Percentiles rank a stretch among this genome's conserved stretches.
phyloP scores from a whole-genome alignment of 2,888 invertebrate genomes.

The Azorinus chamasolen region DNA sequence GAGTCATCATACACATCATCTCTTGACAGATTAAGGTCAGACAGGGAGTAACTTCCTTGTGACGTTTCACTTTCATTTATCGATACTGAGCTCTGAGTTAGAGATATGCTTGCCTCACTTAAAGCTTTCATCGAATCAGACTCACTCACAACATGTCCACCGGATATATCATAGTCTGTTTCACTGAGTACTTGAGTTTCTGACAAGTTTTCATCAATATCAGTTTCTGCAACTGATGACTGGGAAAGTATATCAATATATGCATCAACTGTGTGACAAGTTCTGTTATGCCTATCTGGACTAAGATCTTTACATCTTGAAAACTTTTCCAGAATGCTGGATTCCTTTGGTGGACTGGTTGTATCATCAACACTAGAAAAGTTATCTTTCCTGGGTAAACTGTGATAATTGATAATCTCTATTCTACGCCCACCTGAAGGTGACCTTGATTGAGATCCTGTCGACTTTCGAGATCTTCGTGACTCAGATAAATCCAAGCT shows the following conservation, averaged over 20 bases:
- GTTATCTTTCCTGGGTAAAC: slow-evolving; percentile 83
- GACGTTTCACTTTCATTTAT: slow-evolving; percentile 63
- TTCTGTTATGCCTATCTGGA: slow-evolving; percentile 8
- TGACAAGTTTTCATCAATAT: slow-evolving; percentile 48
- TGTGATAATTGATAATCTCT: slow-evolving; percentile 77
- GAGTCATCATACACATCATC: slow-evolving; percentile 54
- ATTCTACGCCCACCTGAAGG: slow-evolving; percentile 76
- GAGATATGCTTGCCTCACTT: slow-evolving; percentile 55
- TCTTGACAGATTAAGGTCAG: slow-evolving; percentile 54
- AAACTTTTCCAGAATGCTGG: slow-evolving; percentile 72
- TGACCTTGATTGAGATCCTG: slow-evolving; percentile 69
- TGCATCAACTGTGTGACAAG: slow-evolving; percentile 11
- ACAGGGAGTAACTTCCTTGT: slow-evolving; percentile 57
- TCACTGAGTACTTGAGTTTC: slow-evolving; percentile 45
- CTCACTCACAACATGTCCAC: slow-evolving; percentile 45
- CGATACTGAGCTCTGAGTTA: slow-evolving; percentile 57
- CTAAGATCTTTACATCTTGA: slow-evolving; percentile 33
- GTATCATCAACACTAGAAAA: slow-evolving; percentile 86
- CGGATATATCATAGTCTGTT: slow-evolving; percentile 41
- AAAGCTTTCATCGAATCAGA: slow-evolving; percentile 55
- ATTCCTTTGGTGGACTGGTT: slow-evolving; percentile 81
- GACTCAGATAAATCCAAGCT: slow-evolving; percentile 34
- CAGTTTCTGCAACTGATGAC: slow-evolving; percentile 43
- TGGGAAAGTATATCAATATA: slow-evolving; percentile 23
- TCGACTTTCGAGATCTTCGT: slow-evolving; percentile 41